Conservation (phyloP, 2,888 invertebrate genomes). For the Ormyrus nitidulus region DNA sequence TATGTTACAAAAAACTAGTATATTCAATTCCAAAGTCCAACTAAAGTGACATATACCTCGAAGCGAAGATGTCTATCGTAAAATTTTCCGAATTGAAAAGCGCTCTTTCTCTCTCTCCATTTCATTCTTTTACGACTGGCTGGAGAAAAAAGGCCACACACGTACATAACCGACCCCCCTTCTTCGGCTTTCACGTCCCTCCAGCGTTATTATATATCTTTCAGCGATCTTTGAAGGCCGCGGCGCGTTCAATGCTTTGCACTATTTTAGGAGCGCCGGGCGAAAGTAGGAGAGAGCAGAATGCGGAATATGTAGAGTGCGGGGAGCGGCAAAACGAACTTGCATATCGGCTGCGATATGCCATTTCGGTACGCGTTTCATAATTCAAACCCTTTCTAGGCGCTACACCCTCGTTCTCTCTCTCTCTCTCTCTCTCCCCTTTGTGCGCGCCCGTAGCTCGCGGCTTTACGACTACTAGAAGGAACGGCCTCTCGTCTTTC, state of each 20-base stretch:
- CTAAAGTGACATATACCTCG: too few species aligned
- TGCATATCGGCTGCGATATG: slow-evolving; percentile 52
- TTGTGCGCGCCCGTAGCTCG: not conserved
- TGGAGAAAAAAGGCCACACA: slow-evolving; percentile 3
- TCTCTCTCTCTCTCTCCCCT: too few species aligned
- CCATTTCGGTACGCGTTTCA: slow-evolving; percentile 65
- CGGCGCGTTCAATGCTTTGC: slow-evolving; percentile 40
- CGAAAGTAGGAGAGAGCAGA: slow-evolving; percentile 36
- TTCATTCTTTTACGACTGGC: slow-evolving; percentile 31
- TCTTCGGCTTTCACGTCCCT: slow-evolving; percentile 31
- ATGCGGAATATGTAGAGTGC: slow-evolving; percentile 42
- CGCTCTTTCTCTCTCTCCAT: slow-evolving; percentile 62
- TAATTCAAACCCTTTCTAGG: slow-evolving; percentile 72
- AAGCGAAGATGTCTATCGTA: slow-evolving; percentile 69
- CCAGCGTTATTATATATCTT: slow-evolving; percentile 44
- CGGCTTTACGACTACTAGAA: slow-evolving; percentile 26
- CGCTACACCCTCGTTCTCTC: not conserved
- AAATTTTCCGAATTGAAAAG: slow-evolving; percentile 74
- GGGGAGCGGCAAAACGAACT: slow-evolving; percentile 27
- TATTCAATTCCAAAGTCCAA: too few species aligned
- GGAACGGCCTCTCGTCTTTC: slow-evolving; percentile 36
- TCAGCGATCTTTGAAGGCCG: slow-evolving; percentile 51
- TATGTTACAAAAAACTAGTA: too few species aligned
- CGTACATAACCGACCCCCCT: not conserved
- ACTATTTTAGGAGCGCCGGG: slow-evolving; percentile 45